phyloP scores from a whole-genome alignment of 2,797 vertebrate species.

The Microcaecilia unicolor region DNA sequence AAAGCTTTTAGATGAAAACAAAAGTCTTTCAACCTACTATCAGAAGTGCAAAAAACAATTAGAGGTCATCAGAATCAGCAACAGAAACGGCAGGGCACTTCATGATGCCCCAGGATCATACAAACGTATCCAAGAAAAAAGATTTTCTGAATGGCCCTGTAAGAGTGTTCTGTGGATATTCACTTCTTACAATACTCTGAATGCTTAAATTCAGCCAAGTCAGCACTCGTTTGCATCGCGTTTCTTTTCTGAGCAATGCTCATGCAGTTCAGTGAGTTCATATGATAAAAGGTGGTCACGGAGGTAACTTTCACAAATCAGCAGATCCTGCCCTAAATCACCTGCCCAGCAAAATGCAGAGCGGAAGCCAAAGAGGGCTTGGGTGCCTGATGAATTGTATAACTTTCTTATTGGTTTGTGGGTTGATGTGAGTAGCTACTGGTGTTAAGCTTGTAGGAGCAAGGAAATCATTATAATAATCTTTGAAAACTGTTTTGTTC shows the following conservation, averaged over 20 bases:
- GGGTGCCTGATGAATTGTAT: constrained; percentile 38
- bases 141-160: constrained; percentile 38
- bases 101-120: constrained; percentile 67
- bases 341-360: constrained; percentile 35
- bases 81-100: constrained; percentile 95
- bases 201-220: no score
- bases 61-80: constrained; percentile 94
- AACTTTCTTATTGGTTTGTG: constrained; percentile 22
- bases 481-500: constrained; percentile 44
- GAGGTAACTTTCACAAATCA: constrained; percentile 44
- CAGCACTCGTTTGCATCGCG: constrained; percentile 48
- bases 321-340: constrained; percentile 33
- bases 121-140: constrained; percentile 51
- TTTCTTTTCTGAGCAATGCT: constrained; percentile 44
- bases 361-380: constrained; percentile 6
- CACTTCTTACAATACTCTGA: constrained; percentile 58
- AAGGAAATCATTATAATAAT: constrained; percentile 19
- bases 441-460: constrained; percentile 38
- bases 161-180: constrained; percentile 52
- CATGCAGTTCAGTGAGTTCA: constrained; percentile 37
- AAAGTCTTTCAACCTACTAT: constrained; percentile 95
- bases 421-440: no score
- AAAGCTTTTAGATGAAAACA: constrained; percentile 96
- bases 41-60: constrained; percentile 98
- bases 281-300: constrained; percentile 31